A percentile compares a stretch with the other conserved stretches of the same genome.
phyloP scores from a whole-genome alignment of 2,888 invertebrate genomes.

The Lagria hirta region DNA sequence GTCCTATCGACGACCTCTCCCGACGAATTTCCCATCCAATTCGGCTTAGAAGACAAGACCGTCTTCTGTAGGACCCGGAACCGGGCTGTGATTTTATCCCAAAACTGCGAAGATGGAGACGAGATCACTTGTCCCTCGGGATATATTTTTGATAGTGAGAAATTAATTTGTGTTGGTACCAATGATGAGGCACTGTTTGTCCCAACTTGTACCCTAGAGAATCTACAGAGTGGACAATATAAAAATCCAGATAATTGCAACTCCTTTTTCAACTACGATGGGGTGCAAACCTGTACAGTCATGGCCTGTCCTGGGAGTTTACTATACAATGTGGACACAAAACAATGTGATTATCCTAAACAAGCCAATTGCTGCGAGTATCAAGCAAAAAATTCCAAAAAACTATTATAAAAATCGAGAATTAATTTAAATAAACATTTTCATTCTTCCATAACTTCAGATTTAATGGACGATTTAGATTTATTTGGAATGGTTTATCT shows the following conservation, averaged over 20 bases:
- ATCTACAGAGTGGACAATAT: too few relatives aligned
- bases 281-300: conserved; percentile 8
- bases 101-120: too few relatives aligned
- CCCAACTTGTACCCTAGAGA: too few relatives aligned
- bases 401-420: conserved; percentile 15
- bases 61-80: too few relatives aligned
- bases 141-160: conserved; percentile 5
- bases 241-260: conserved; percentile 10
- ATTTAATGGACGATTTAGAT: neutral
- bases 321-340: conserved; percentile 28
- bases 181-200: too few relatives aligned
- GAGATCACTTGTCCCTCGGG: too few relatives aligned
- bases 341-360: conserved; percentile 35
- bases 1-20: too few relatives aligned
- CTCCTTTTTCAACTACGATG: conserved; percentile 1
- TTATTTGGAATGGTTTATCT: conserved; percentile 2
- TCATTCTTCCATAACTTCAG: too few relatives aligned
- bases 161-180: too few relatives aligned
- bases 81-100: too few relatives aligned
- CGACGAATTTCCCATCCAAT: too few relatives aligned
- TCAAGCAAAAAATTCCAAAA: conserved; percentile 30
- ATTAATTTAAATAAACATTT: conserved; percentile 5
- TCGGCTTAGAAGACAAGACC: too few relatives aligned
- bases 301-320: conserved; percentile 31
- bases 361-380: conserved; percentile 39